Percentiles rank a stretch among this genome's conserved stretches.
Evolutionary conservation across 2,113 vertebrate species (phyloP).

Genomic region (Triplophysa rosa): DNA sequence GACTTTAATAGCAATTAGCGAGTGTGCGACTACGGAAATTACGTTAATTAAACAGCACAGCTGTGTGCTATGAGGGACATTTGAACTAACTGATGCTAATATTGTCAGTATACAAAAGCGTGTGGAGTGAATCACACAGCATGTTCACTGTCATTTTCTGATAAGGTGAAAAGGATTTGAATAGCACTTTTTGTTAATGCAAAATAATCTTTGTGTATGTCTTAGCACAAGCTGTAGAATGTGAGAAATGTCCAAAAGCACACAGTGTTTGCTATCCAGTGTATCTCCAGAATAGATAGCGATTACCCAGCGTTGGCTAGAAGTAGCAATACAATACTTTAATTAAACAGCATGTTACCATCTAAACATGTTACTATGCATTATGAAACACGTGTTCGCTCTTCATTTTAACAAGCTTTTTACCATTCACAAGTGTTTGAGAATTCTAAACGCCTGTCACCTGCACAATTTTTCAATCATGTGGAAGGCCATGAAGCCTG

Average conservation of each 20-base stretch:
- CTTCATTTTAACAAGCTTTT: neutral
- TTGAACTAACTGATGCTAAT: constrained; percentile 67
- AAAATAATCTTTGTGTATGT: neutral
- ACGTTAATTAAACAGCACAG: constrained; percentile 70
- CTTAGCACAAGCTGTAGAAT: constrained; percentile 28
- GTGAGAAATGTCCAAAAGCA: neutral
- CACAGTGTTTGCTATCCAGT: neutral
- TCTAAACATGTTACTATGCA: neutral
- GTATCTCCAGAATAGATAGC: neutral
- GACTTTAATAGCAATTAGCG: constrained; percentile 62
- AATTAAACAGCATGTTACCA: neutral
- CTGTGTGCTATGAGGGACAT: constrained; percentile 72
- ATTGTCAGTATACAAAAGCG: constrained; percentile 67
- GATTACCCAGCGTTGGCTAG: too few species aligned
- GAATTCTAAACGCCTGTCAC: constrained; percentile 14
- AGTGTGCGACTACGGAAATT: constrained; percentile 64
- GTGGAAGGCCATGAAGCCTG: neutral
- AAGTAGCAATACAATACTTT: neutral
- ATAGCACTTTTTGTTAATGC: constrained; percentile 40
- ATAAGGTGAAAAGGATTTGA: constrained; percentile 62
- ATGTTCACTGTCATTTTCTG: constrained; percentile 69
- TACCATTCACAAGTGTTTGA: neutral
- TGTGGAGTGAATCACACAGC: constrained; percentile 63
- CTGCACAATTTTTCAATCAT: constrained; percentile 25
- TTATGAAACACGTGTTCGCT: neutral